Conservation (phyloP, 2,113 vertebrate genomes). For the Myanophis thanlyinensis region DNA sequence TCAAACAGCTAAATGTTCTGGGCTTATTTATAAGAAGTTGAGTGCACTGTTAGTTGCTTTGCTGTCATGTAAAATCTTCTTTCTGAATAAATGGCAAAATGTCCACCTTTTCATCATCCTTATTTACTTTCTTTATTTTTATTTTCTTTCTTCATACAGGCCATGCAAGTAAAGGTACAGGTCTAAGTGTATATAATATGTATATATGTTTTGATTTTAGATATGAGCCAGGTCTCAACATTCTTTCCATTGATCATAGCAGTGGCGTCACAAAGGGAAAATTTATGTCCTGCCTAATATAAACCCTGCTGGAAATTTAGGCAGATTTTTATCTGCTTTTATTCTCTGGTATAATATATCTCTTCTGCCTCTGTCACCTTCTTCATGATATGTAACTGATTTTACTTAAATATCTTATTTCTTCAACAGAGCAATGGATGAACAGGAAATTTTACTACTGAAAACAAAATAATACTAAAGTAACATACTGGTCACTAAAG, state of each 20-base stretch:
- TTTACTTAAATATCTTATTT: background rate
- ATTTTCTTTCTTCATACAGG: slow-evolving; percentile 83
- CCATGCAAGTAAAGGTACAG: slow-evolving; percentile 89
- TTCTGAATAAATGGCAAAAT: slow-evolving; percentile 52
- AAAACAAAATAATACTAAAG: background rate
- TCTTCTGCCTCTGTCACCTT: slow-evolving; percentile 62
- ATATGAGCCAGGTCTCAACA: slow-evolving; percentile 66
- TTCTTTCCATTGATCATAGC: slow-evolving; percentile 66
- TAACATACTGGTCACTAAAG: background rate
- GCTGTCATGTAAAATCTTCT: slow-evolving; percentile 35
- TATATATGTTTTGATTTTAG: slow-evolving; percentile 75
- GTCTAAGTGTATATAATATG: slow-evolving; percentile 84
- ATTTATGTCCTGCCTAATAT: background rate
- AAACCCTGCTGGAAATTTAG: slow-evolving; percentile 25
- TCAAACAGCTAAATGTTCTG: background rate
- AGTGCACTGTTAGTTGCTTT: slow-evolving; percentile 2
- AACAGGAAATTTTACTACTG: background rate
- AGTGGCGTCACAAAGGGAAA: slow-evolving; percentile 72
- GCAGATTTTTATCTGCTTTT: slow-evolving; percentile 38
- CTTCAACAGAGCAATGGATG: slow-evolving; percentile 24
- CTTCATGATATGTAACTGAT: slow-evolving; percentile 26
- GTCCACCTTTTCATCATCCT: slow-evolving; percentile 60
- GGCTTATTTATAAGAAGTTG: background rate
- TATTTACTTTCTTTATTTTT: slow-evolving; percentile 71
- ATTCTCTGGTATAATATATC: slow-evolving; percentile 28